These are phyloP conservation scores for Scleropages formosus DNA, from an alignment of 2,797 vertebrate species.

Conservation along the genomic window DNA sequence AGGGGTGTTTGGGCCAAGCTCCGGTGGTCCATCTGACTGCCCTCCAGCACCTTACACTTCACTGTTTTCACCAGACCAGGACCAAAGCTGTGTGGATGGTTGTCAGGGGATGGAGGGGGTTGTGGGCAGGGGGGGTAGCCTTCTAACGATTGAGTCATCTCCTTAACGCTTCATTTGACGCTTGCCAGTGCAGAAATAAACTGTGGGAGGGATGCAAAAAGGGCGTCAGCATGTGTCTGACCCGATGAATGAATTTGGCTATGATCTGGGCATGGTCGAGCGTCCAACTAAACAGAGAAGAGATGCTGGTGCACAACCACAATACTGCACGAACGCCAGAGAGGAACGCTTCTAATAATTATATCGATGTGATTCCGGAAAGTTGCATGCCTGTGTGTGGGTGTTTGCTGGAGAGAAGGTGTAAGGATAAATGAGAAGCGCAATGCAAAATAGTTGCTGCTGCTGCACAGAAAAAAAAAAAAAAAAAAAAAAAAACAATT, in stretches of 20 bases:
- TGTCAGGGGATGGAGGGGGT: too few relatives aligned
- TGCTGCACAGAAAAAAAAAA: too few relatives aligned
- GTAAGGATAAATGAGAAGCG: neutral
- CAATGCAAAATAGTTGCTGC: neutral
- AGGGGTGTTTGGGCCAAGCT: neutral
- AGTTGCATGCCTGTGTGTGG: too few relatives aligned
- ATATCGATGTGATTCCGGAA: too few relatives aligned
- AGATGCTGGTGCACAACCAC: neutral
- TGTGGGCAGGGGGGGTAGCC: neutral
- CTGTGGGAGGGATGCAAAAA: neutral
- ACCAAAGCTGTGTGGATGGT: too few relatives aligned
- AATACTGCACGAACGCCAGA: neutral
- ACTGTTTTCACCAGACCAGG: too few relatives aligned
- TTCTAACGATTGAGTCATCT: conserved; percentile 15
- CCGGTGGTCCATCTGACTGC: conserved; percentile 17
- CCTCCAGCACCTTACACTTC: neutral
- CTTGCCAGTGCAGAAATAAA: conserved; percentile 20
- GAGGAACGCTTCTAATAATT: neutral
- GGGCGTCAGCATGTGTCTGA: too few relatives aligned
- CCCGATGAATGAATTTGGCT: too few relatives aligned
- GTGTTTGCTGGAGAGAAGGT: neutral
- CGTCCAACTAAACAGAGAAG: too few relatives aligned
- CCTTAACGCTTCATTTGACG: conserved; percentile 29
- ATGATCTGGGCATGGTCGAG: too few relatives aligned
- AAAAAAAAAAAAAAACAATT: neutral